Conservation (phyloP, 2,888 invertebrate species). For the Troides helena region DNA sequence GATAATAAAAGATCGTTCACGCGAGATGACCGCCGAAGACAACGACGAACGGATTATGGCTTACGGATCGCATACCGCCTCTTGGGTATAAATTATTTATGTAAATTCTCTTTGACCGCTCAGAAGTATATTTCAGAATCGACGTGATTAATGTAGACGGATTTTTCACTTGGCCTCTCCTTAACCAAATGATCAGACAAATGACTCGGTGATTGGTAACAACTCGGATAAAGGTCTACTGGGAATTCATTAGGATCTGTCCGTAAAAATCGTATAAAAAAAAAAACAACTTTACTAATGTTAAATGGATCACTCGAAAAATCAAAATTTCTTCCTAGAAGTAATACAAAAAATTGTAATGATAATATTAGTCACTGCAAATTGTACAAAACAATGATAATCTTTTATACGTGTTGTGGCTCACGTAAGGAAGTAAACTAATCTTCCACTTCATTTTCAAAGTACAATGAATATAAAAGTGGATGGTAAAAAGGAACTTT, state of each 20-base stretch:
- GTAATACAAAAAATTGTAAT: slow-evolving; percentile 35
- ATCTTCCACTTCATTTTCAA: slow-evolving; percentile 36
- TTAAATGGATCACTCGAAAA: slow-evolving; percentile 50
- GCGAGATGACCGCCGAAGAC: slow-evolving; percentile 28
- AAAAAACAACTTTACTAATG: slow-evolving; percentile 46
- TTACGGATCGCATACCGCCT: slow-evolving; percentile 45
- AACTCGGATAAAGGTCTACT: slow-evolving; percentile 55
- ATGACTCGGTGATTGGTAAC: slow-evolving; percentile 66
- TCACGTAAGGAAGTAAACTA: slow-evolving; percentile 55
- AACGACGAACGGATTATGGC: slow-evolving; percentile 52
- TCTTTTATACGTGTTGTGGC: slow-evolving; percentile 47
- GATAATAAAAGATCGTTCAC: slow-evolving; percentile 6
- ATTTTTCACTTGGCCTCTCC: slow-evolving; percentile 71
- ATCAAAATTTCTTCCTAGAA: slow-evolving; percentile 41
- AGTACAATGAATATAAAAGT: slow-evolving; percentile 30
- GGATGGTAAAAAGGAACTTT: slow-evolving; percentile 32
- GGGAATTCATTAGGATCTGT: slow-evolving; percentile 67
- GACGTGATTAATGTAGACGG: slow-evolving; percentile 73
- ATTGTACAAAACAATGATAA: slow-evolving; percentile 46
- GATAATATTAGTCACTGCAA: slow-evolving; percentile 33
- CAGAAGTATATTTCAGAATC: slow-evolving; percentile 74
- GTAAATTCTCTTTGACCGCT: slow-evolving; percentile 72
- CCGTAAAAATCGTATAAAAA: slow-evolving; percentile 32
- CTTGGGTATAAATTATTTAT: slow-evolving; percentile 76
- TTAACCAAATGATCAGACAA: slow-evolving; percentile 70